These are phyloP conservation scores for Anguilla pacifica DNA, from an alignment of 2,797 vertebrate species.

Conservation along the genomic window DNA sequence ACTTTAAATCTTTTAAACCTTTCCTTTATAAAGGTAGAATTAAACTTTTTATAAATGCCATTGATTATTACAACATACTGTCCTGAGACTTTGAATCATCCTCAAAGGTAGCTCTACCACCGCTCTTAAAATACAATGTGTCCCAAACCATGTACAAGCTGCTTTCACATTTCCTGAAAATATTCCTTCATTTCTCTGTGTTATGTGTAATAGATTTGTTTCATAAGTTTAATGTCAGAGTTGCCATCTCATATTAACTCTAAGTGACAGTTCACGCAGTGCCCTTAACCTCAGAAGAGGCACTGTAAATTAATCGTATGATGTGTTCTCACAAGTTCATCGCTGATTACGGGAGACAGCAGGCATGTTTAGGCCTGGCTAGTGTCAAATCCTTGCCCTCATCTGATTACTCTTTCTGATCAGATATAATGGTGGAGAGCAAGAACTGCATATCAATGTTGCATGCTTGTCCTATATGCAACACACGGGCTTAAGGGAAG, in stretches of 20 bases:
- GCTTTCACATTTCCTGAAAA: neutral
- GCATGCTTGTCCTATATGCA: neutral
- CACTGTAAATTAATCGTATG: slow-evolving; percentile 11
- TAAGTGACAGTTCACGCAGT: neutral
- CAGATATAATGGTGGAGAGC: slow-evolving; percentile 33
- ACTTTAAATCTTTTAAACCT: neutral
- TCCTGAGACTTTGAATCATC: neutral
- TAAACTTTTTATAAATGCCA: neutral
- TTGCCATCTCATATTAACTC: slow-evolving; percentile 13
- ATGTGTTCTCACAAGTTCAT: slow-evolving; percentile 12
- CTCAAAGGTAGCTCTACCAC: neutral
- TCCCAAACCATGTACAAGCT: neutral
- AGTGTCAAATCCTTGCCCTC: slow-evolving; percentile 33
- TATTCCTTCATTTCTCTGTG: neutral
- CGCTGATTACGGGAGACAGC: slow-evolving; percentile 1
- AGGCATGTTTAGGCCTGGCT: slow-evolving; percentile 32
- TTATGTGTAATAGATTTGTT: neutral
- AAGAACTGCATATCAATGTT: slow-evolving; percentile 2
- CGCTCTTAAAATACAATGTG: neutral
- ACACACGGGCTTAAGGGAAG: neutral
- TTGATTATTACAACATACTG: neutral
- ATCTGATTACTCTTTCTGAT: slow-evolving; percentile 45
- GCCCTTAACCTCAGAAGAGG: slow-evolving; percentile 13
- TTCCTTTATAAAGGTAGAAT: neutral
- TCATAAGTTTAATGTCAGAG: slow-evolving; percentile 8